A percentile compares a stretch with the other conserved stretches of the same genome.
Evolutionary conservation across 2,888 invertebrate species (phyloP).

Genomic region (Pheosia gnoma): DNA sequence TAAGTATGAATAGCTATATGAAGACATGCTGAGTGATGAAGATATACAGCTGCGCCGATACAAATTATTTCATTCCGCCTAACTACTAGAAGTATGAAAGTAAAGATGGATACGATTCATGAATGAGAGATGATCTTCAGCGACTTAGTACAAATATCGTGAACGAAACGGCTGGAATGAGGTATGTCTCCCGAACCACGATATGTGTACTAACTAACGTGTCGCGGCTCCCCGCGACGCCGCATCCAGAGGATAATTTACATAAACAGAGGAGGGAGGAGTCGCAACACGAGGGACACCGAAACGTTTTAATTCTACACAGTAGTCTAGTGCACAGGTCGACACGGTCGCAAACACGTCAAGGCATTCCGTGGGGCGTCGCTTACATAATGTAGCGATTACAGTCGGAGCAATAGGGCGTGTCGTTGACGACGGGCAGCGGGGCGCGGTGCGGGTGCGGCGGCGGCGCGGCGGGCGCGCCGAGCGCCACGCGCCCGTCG

Average conservation of each 20-base stretch:
- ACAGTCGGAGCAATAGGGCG: constrained; percentile 92
- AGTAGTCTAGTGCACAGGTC: constrained; percentile 74
- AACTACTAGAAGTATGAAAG: constrained; percentile 52
- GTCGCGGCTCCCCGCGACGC: constrained; percentile 42
- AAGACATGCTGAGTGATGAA: constrained; percentile 64
- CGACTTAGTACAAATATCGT: constrained; percentile 51
- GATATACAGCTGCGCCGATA: constrained; percentile 44
- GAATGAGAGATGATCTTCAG: constrained; percentile 47
- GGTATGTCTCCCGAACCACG: constrained; percentile 27
- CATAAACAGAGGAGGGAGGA: constrained; percentile 37
- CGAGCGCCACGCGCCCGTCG: constrained; percentile 80
- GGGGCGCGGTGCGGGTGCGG: constrained; percentile 47
- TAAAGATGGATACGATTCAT: constrained; percentile 54
- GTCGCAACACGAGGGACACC: constrained; percentile 56
- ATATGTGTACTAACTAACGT: constrained; percentile 43
- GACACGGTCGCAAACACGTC: constrained; percentile 83
- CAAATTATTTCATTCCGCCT: constrained; percentile 47
- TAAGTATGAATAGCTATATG: constrained; percentile 51
- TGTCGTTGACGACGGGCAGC: constrained; percentile 80
- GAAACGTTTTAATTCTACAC: constrained; percentile 58
- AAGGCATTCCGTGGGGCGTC: constrained; percentile 75
- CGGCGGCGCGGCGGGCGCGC: constrained; percentile 57
- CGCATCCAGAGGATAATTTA: constrained; percentile 26
- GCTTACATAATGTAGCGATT: constrained; percentile 95
- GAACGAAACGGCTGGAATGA: constrained; percentile 20